These are phyloP conservation scores for Brenthis ino DNA, from an alignment of 2,888 invertebrate species.

Conservation along the genomic window DNA sequence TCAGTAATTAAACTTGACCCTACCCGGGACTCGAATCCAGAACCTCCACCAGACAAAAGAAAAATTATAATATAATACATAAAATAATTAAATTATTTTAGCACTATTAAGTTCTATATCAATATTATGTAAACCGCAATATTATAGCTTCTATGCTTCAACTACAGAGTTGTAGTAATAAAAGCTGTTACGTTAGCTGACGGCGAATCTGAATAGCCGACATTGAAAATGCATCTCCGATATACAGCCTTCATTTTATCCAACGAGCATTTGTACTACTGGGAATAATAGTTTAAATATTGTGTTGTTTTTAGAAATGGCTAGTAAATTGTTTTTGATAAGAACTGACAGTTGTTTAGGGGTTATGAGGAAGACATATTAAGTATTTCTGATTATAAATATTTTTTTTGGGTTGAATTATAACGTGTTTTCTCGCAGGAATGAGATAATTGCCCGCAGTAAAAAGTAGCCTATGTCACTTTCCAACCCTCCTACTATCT, in stretches of 20 bases:
- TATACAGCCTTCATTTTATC: slow-evolving; percentile 15
- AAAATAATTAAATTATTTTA: not conserved
- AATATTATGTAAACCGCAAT: slow-evolving; percentile 3
- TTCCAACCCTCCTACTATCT: no score
- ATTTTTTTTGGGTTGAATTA: no score
- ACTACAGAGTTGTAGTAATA: slow-evolving; percentile 14
- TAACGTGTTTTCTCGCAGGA: no score
- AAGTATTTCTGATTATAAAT: no score
- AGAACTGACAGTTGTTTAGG: not conserved
- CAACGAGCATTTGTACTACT: not conserved
- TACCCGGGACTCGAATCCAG: no score
- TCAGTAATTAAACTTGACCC: no score
- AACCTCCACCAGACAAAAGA: no score
- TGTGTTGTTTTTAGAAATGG: slow-evolving; percentile 6
- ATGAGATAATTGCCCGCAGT: no score
- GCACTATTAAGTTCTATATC: not conserved
- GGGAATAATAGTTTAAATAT: slow-evolving; percentile 4
- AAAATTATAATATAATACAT: no score
- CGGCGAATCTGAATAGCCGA: slow-evolving; percentile 23
- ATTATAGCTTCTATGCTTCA: not conserved
- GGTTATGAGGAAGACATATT: no score
- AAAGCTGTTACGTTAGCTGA: slow-evolving; percentile 16
- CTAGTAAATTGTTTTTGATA: not conserved
- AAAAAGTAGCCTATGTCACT: no score
- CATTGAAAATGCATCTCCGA: slow-evolving; percentile 35